Evolutionary conservation across 2,888 invertebrate genomes (phyloP), one percentile per base, ranked within the genome.

Genomic region (Campoletis raptor): DNA sequence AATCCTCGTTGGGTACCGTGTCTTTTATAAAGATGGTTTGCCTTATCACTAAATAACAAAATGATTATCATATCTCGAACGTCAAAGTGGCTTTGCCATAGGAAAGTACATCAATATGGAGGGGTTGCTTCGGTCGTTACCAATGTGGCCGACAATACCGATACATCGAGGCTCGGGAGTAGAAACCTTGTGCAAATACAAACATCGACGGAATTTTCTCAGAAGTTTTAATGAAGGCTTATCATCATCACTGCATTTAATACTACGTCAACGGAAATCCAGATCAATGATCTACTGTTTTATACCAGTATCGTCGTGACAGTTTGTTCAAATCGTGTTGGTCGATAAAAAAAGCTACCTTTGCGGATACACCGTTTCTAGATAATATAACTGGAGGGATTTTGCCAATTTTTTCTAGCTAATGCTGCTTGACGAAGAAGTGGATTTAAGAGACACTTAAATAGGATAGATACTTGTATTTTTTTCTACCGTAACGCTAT

Each of bases 21-120:
- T 81, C 88, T 89, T 88, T 90, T 91, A 90, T 91, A 90, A 89
- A 90, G 87, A 85, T 84, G 77, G 37, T 69, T 67, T 42, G 40
- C 81, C 88, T 90, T 91, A 91, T 91, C 91, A 83, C 83, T 84
- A 81, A 87, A 87, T 87, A 87, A 87, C 79, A 82, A 21, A 74
- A 86, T 73, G 74, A 89, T 90, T 89, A 90, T 89, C 89, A 87
- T 89, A 90, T 90, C 88, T 85, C 74, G 42, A 79, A 48, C 82
- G 84, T 82, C 80, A 79, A 77, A 78, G 69, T 66, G 76, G 70
- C 73, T 73, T 74, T 74, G 48, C 54, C 37, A 57, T 57, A 45
- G 69, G 78, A 76, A 48, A 69, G 57, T 81, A 42, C 24, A 73
- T 36, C 69, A 54, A 15, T 15, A 54, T 74, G 74, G 74, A 69